Evolutionary conservation across 2,797 vertebrate genomes (phyloP), one percentile per base, ranked within the genome.

Genomic region (Galago senegalensis): DNA sequence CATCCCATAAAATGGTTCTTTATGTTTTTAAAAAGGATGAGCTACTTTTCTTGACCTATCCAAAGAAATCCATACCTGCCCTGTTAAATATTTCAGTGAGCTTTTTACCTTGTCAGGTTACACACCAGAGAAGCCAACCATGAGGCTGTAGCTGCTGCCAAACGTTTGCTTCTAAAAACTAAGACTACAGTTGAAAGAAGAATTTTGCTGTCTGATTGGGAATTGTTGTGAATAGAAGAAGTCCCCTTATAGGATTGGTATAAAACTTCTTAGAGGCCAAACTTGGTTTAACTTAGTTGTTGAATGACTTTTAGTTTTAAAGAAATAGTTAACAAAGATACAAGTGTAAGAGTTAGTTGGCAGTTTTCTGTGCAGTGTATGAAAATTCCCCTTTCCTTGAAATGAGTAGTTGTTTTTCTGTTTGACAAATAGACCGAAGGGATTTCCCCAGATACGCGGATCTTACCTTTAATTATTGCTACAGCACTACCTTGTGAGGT

Each of bases 381-480:
- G 90, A 97, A 98, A 98, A 98, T 94, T 96, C 97, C 97, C 97
- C 97, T 94, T 93, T 95, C 89, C 86, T 95, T 97, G 98, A 97
- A 97, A 98, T 97, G 97, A 98, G 85, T 97, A 83, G 89, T 95
- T 97, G 87, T 96, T 97, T 98, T 97, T 98, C 98, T 97, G 10
- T 97, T 97, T 97, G 98, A 98, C 97, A 93, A 93, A 92, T 81
- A 95, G 82, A 60, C 49, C 37, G 82, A 94, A 96, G 98, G 97
- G 97, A 94, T 95, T 98, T 98, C 97, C 97, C 98, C 98, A 94
- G 84, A 85, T 82, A 27, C 49, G 49, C 49, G 2, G 49, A 53
- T 53, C 43, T 93, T 97, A 87, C 95, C 91, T 97, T 96, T 93
- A 85, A 73, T 94, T 90, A 87, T 84, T 58, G 40, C 69, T 87